Evolutionary conservation across 2,797 vertebrate species (phyloP).

Genomic region (Gallirallus australis): DNA sequence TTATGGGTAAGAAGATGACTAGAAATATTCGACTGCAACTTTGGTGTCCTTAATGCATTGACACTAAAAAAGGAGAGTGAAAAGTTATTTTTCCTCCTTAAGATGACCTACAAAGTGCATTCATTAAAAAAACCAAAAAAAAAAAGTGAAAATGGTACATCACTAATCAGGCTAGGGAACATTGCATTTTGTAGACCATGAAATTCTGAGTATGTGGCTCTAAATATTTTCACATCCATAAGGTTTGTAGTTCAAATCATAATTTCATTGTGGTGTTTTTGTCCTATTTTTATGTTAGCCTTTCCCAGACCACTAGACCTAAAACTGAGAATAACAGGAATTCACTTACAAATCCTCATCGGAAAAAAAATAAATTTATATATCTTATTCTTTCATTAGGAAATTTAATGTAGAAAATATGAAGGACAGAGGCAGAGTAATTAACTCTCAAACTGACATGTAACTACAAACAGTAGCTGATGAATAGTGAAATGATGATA

Average conservation of each 20-base stretch:
- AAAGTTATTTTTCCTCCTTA: neutral
- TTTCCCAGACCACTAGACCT: neutral
- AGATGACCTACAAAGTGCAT: neutral
- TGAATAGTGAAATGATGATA: neutral
- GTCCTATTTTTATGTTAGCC: neutral
- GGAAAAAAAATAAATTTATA: neutral
- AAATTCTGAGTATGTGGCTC: neutral
- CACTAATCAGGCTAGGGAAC: rapidly evolving
- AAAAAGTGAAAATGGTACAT: rapidly evolving
- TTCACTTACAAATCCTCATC: neutral
- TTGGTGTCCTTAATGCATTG: neutral
- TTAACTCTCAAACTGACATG: neutral
- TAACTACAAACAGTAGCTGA: neutral
- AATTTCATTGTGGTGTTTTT: neutral
- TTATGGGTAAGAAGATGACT: neutral
- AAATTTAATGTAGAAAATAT: neutral
- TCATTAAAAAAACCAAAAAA: neutral
- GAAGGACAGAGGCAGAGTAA: neutral
- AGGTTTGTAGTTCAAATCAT: neutral
- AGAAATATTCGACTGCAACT: neutral
- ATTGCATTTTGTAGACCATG: neutral
- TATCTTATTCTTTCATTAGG: neutral
- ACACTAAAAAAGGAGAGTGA: neutral
- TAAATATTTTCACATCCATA: neutral
- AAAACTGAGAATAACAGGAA: neutral